phyloP scores from a whole-genome alignment of 2,888 invertebrate species.

The Machimus rusticus region DNA sequence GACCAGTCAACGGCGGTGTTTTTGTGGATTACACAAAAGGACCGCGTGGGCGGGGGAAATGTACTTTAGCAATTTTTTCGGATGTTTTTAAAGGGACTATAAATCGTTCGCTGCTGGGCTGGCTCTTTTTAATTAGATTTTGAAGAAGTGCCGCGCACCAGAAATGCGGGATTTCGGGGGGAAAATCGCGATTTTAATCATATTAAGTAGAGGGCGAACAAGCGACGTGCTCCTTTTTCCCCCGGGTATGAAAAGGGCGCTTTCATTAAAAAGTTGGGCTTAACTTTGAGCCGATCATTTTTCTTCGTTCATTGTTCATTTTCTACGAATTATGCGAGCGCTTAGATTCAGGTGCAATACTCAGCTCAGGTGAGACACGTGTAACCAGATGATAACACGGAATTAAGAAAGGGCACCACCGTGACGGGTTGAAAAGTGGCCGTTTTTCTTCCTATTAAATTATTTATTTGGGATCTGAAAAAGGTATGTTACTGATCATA shows the following conservation, averaged over 20 bases:
- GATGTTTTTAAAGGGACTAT: not conserved
- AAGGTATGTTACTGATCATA: too few relatives aligned
- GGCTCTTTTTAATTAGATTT: not conserved
- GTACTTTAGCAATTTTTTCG: not conserved
- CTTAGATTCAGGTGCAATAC: not conserved
- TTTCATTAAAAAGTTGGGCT: not conserved
- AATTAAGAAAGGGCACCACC: not conserved
- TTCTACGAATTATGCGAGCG: not conserved
- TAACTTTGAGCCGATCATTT: not conserved
- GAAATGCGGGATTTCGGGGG: not conserved
- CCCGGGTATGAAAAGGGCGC: not conserved
- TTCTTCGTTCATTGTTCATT: not conserved
- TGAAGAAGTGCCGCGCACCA: not conserved
- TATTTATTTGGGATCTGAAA: too few relatives aligned
- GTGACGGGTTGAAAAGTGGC: too few relatives aligned
- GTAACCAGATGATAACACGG: not conserved
- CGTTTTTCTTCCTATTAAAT: too few relatives aligned
- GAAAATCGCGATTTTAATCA: not conserved
- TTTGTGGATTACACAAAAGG: not conserved
- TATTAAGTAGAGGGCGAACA: not conserved
- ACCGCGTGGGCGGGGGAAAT: not conserved
- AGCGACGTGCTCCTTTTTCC: not conserved
- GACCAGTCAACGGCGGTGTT: not conserved
- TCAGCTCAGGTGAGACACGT: not conserved
- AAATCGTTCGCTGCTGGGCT: not conserved